These are phyloP conservation scores for Neomorphus geoffroyi DNA, from an alignment of 2,797 vertebrate genomes.

Conservation along the genomic window DNA sequence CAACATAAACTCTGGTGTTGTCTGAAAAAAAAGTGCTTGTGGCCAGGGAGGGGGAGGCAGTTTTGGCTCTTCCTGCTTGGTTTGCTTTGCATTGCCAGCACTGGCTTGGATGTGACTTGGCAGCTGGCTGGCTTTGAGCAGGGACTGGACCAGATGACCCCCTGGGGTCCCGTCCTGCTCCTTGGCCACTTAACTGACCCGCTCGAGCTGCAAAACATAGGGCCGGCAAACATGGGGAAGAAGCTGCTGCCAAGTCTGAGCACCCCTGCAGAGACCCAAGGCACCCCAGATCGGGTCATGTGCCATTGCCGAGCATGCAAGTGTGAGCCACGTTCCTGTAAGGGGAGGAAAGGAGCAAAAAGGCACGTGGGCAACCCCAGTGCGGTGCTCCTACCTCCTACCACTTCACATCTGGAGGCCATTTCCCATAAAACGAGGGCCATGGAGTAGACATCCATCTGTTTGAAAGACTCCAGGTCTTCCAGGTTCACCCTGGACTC, in stretches of 20 bases:
- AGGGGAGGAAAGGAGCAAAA: not conserved
- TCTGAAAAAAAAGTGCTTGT: not conserved
- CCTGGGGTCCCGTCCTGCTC: not conserved
- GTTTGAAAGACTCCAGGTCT: constrained; percentile 91
- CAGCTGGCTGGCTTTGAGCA: not conserved
- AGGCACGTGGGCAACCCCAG: rapidly evolving
- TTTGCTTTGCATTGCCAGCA: not conserved
- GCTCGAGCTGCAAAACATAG: rapidly evolving
- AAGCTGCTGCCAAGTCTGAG: not conserved
- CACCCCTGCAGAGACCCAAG: not conserved
- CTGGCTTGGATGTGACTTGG: not conserved
- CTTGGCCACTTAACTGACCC: not conserved
- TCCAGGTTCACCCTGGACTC: constrained; percentile 92
- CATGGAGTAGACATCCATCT: constrained; percentile 93
- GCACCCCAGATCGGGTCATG: not conserved
- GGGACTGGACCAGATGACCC: not conserved
- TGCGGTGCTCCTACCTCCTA: constrained; percentile 79
- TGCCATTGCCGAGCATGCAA: rapidly evolving
- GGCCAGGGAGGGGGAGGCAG: not conserved
- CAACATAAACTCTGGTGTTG: not conserved
- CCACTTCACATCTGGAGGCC: constrained; percentile 85
- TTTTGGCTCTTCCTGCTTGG: not conserved
- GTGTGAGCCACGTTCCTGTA: rapidly evolving
- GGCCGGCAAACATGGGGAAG: not conserved
- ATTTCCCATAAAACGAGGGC: constrained; percentile 91